Base-by-base conservation (phyloP, 2,888 invertebrate genomes). In the Asteroscopus sphinx region DNA sequence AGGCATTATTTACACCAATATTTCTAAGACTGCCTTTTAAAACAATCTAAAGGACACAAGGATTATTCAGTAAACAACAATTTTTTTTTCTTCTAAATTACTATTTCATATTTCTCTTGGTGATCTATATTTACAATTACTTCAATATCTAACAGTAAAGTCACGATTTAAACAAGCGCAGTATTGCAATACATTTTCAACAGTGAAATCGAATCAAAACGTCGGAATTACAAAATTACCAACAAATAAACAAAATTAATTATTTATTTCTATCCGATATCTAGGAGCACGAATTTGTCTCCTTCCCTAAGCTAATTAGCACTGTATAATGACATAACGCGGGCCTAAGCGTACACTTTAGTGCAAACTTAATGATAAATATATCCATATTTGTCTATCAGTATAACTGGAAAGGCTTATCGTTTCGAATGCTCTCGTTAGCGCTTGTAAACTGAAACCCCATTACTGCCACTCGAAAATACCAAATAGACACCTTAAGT, bases 351-450 rank as follows among this genome's bases (percentile, higher is more conserved):
- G 82, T 84, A 84, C 82, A 83, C 73, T 78, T 78, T 80, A 83
- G 90, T 88, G 91, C 89, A 91, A 91, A 90, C 83, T 84, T 83
- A 85, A 87, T 89, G 92, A 92, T 93, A 93, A 93, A 92, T 85
- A 87, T 87, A 87, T 90, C 93, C 94, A 90, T 94, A 93, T 93
- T 93, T 91, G 93, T 93, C 93, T 93, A 93, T 93, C 93, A 86
- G 88, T 83, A 83, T 86, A 86, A 87, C 92, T 88, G 89, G 87
- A 89, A 87, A 83, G 81, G 87, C 89, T 91, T 92, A 93, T 92
- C 92, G 88, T 81, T 66, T 54, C 82, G 76, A 84, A 83, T 80
- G 84, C 86, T 82, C 92, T 93, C 92, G 92, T 93, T 93, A 92
- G 90, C 82, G 87, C 89, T 85, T 90, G 90, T 89, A 92, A 93